phyloP scores from a whole-genome alignment of 1,140 invertebrate species.

The Chlorops oryzae region DNA sequence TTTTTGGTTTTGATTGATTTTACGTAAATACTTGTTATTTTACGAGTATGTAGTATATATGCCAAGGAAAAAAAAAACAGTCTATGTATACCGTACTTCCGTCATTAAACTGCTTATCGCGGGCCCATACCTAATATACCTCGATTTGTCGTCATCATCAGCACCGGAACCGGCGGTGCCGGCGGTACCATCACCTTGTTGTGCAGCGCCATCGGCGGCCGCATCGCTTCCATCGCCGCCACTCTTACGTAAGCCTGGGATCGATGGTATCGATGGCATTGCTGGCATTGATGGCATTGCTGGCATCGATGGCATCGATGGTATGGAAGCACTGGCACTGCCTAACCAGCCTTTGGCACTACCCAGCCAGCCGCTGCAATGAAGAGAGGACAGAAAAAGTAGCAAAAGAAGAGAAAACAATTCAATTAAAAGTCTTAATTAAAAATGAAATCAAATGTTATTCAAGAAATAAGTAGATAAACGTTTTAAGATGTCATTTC shows the following conservation, averaged over 20 bases:
- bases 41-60: slow-evolving; percentile 2
- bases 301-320: slow-evolving; percentile 45
- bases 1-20: no score
- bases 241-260: slow-evolving; percentile 63
- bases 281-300: slow-evolving; percentile 41
- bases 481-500: no score
- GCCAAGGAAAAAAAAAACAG: slow-evolving; percentile 1
- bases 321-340: slow-evolving; percentile 44
- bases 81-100: slow-evolving; percentile 43
- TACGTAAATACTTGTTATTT: neutral
- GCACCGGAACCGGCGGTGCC: slow-evolving; percentile 53
- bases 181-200: slow-evolving; percentile 47
- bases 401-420: slow-evolving; percentile 10
- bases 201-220: slow-evolving; percentile 44
- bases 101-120: slow-evolving; percentile 40
- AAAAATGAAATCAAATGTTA: neutral
- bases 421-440: neutral
- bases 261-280: slow-evolving; percentile 50
- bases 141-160: slow-evolving; percentile 78
- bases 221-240: slow-evolving; percentile 44
- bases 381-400: slow-evolving; percentile 7
- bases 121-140: slow-evolving; percentile 63
- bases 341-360: slow-evolving; percentile 77
- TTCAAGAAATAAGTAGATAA: no score
- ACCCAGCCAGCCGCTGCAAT: slow-evolving; percentile 62